Conservation (phyloP, 2,113 vertebrate species). For the Daphoenositta chrysoptera region DNA sequence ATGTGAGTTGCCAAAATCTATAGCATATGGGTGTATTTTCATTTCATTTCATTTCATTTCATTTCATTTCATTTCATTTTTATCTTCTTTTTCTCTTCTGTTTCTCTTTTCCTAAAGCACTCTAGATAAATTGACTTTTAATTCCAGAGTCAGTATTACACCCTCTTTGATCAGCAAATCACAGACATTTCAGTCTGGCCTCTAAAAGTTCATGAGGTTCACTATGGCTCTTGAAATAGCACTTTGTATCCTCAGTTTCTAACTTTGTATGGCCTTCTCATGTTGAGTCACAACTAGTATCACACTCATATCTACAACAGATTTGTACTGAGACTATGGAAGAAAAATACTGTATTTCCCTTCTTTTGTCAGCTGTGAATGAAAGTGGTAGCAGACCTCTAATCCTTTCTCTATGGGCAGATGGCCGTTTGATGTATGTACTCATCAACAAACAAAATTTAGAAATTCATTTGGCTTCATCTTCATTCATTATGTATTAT, state of each 20-base stretch:
- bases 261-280: neutral
- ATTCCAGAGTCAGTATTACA: neutral
- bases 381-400: neutral
- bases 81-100: neutral
- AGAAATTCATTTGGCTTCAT: conserved; percentile 49
- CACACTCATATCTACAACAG: neutral
- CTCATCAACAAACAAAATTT: conserved; percentile 39
- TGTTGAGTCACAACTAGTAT: neutral
- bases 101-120: neutral
- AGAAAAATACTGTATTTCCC: neutral
- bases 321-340: neutral
- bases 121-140: neutral
- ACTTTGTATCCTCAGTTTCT: neutral
- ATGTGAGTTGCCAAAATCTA: neutral
- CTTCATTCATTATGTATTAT: conserved; percentile 41
- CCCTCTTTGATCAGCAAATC: neutral
- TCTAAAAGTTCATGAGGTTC: neutral
- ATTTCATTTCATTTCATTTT: neutral
- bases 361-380: neutral
- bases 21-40: neutral
- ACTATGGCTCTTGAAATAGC: neutral
- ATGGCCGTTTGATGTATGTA: conserved; percentile 29
- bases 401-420: conserved; percentile 33
- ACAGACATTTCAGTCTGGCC: neutral
- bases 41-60: neutral